phyloP scores from a whole-genome alignment of 1,140 invertebrate genomes.

The Dolichoris vasculosae region DNA sequence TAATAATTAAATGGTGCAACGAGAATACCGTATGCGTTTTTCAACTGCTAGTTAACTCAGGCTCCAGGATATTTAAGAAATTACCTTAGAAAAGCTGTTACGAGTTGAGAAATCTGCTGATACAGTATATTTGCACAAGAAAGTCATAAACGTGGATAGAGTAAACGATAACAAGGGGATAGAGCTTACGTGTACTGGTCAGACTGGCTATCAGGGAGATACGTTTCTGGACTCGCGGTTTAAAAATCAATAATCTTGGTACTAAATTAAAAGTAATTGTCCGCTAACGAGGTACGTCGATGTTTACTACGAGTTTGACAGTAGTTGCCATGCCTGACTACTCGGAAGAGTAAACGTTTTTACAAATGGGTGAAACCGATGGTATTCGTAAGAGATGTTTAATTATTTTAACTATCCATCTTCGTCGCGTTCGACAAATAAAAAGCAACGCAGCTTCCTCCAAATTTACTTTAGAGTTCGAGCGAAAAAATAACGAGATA shows the following conservation, averaged over 20 bases:
- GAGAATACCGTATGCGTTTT: background rate
- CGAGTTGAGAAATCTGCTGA: background rate
- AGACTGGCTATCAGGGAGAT: background rate
- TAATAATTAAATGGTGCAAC: conserved; percentile 41
- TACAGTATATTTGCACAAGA: conserved; percentile 21
- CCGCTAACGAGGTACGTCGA: background rate
- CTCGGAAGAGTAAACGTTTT: background rate
- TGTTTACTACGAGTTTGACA: background rate
- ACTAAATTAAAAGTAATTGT: conserved; percentile 37
- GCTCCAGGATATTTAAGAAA: background rate
- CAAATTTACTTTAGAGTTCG: too few species aligned
- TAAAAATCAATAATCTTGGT: conserved; percentile 23
- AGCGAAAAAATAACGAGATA: too few species aligned
- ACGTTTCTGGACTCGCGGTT: background rate
- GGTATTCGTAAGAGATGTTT: too few species aligned
- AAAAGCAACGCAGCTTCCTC: too few species aligned
- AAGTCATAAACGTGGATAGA: background rate
- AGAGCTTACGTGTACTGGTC: background rate
- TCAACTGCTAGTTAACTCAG: background rate
- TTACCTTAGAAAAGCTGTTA: conserved; percentile 4
- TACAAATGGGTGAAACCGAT: too few species aligned
- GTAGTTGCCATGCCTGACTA: background rate
- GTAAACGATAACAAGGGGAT: background rate
- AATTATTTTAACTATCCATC: too few species aligned
- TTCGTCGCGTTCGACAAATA: too few species aligned